These are phyloP conservation scores for Chrysodeixis includens DNA, from an alignment of 2,888 invertebrate species.

Conservation along the genomic window DNA sequence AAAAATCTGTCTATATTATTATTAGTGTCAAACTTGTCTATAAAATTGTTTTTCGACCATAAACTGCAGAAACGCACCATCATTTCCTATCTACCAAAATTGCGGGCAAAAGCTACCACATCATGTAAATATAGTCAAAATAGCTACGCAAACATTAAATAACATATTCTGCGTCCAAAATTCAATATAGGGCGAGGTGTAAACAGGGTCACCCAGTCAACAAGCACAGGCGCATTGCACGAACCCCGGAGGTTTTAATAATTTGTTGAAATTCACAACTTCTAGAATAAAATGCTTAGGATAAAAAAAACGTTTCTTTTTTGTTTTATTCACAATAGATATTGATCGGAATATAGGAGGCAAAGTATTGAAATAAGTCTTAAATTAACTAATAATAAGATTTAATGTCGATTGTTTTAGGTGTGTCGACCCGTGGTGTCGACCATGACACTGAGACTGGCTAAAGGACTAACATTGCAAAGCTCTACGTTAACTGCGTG, in stretches of 20 bases:
- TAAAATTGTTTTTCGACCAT: too few species aligned
- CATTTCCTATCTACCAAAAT: background rate
- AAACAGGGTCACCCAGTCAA: slow-evolving; percentile 3
- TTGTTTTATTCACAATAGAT: too few species aligned
- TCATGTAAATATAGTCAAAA: background rate
- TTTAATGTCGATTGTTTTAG: too few species aligned
- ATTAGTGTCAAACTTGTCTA: too few species aligned
- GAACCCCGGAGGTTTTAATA: background rate
- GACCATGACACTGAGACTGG: background rate
- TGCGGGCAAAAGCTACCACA: background rate
- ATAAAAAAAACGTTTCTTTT: background rate
- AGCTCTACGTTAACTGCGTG: background rate
- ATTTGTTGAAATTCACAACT: background rate
- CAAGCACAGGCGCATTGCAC: background rate
- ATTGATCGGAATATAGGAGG: too few species aligned
- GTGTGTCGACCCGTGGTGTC: too few species aligned
- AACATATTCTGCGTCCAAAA: background rate
- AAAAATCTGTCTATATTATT: too few species aligned
- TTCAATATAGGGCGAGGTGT: background rate
- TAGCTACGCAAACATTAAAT: slow-evolving; percentile 3
- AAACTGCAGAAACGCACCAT: background rate
- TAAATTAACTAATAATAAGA: too few species aligned
- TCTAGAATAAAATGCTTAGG: background rate
- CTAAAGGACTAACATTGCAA: background rate
- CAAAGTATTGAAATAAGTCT: too few species aligned